Conservation (phyloP, 2,888 invertebrate species). For the Cremastinae sp. region DNA sequence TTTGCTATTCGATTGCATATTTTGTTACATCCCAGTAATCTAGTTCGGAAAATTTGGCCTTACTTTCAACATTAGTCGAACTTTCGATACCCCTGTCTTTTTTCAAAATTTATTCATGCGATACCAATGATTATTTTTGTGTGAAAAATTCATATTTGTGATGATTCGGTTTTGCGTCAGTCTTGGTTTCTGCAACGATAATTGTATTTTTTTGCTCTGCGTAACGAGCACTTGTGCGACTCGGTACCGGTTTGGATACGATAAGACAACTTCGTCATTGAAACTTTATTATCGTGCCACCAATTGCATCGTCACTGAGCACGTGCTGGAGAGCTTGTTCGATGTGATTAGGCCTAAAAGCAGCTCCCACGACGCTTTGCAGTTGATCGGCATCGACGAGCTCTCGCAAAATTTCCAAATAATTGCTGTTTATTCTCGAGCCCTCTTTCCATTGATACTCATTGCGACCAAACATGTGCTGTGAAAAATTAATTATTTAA, state of each 20-base stretch:
- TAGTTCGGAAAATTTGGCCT: too few species aligned
- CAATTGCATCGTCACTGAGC: constrained; percentile 79
- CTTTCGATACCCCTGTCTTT: neutral
- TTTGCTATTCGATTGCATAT: constrained; percentile 1
- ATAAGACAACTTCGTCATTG: constrained; percentile 70
- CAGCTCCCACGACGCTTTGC: constrained; percentile 84
- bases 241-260: constrained; percentile 17
- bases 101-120: neutral
- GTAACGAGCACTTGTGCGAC: constrained; percentile 11
- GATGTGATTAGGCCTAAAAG: constrained; percentile 80
- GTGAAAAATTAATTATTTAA: neutral
- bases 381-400: constrained; percentile 82
- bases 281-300: constrained; percentile 81
- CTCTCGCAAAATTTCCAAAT: constrained; percentile 78
- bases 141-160: constrained; percentile 22
- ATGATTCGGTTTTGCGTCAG: constrained; percentile 63
- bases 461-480: constrained; percentile 78
- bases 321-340: constrained; percentile 81
- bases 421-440: constrained; percentile 71
- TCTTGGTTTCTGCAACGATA: constrained; percentile 67
- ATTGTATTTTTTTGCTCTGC: constrained; percentile 34
- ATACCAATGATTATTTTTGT: neutral
- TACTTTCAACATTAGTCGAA: neutral
- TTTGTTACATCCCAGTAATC: neutral
- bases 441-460: constrained; percentile 76